Conservation (phyloP, 2,888 invertebrate species). For the Tridacna gigas region DNA sequence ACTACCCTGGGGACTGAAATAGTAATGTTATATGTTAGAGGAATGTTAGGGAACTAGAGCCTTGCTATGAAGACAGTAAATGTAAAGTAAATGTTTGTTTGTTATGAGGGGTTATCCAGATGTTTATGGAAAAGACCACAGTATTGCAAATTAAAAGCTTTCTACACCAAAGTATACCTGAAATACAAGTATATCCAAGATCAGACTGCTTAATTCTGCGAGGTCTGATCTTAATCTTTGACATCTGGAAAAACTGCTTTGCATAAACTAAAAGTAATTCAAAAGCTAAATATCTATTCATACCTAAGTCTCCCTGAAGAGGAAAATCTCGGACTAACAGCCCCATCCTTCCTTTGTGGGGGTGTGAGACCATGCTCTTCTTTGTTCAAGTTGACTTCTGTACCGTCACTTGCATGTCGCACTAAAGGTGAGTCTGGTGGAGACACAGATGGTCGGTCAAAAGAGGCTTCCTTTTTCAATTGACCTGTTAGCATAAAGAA, state of each 20-base stretch:
- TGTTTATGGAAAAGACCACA: no score
- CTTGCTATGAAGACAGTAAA: no score
- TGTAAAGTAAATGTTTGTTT: no score
- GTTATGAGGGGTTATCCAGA: no score
- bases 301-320: constrained; percentile 72
- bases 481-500: constrained; percentile 44
- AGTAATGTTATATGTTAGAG: not conserved
- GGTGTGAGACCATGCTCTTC: constrained; percentile 28
- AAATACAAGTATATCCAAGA: no score
- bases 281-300: not conserved
- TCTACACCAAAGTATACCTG: no score
- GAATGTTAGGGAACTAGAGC: no score
- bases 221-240: no score
- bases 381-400: constrained; percentile 35
- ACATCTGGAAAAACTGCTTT: no score
- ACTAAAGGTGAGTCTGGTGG: constrained; percentile 71
- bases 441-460: constrained; percentile 74
- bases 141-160: no score
- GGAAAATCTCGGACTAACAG: constrained; percentile 66
- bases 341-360: constrained; percentile 51
- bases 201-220: no score
- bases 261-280: not conserved
- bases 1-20: constrained; percentile 61
- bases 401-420: constrained; percentile 47
- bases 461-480: constrained; percentile 75